phyloP scores from a whole-genome alignment of 2,888 invertebrate species.

The Drosophila mimetica region DNA sequence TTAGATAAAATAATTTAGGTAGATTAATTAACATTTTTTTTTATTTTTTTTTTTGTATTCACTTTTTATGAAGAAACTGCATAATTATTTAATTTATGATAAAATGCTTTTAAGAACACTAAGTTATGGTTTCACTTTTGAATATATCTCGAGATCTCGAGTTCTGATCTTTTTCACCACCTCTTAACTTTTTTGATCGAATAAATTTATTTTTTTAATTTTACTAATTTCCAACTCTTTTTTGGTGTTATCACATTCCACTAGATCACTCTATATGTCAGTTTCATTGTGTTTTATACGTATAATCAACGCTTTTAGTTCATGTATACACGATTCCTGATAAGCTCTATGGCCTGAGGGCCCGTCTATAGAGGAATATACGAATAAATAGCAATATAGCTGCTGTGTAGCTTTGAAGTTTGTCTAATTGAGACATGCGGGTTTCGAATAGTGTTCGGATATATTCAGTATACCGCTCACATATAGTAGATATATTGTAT shows the following conservation, averaged over 20 bases:
- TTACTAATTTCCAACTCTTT: background rate
- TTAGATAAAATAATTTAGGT: background rate
- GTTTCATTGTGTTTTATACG: conserved; percentile 17
- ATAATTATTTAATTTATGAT: background rate
- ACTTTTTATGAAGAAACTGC: background rate
- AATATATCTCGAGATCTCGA: no score
- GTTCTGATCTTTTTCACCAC: no score
- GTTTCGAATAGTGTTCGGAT: conserved; percentile 4
- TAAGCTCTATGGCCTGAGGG: conserved; percentile 21
- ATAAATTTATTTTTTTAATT: no score
- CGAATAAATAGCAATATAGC: conserved; percentile 1
- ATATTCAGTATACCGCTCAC: conserved; percentile 1
- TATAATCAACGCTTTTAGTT: conserved; percentile 12
- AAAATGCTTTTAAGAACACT: background rate
- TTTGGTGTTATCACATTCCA: conserved; percentile 22
- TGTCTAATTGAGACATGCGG: conserved; percentile 6
- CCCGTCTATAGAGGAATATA: background rate
- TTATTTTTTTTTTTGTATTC: background rate
- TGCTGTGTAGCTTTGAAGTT: conserved; percentile 6
- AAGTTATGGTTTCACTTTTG: background rate
- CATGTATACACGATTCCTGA: conserved; percentile 24
- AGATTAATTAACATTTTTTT: background rate
- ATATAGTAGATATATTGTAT: conserved; percentile 8
- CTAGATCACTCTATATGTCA: conserved; percentile 5
- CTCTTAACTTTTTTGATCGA: no score